Evolutionary conservation across 2,888 invertebrate genomes (phyloP).

Genomic region (Conus canariensis): DNA sequence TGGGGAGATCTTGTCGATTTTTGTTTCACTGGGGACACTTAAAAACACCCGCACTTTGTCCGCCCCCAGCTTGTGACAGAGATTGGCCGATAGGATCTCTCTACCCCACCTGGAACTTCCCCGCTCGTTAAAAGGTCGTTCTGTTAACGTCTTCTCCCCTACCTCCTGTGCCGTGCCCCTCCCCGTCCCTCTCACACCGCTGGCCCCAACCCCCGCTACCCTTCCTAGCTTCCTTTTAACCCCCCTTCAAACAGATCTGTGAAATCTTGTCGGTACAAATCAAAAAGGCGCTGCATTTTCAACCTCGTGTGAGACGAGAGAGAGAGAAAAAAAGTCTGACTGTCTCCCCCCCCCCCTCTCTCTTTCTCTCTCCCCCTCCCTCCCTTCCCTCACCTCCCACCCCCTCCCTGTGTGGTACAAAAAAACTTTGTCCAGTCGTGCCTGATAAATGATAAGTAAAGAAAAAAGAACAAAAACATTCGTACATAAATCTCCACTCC

Average conservation of each 20-base stretch:
- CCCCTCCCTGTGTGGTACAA: no score
- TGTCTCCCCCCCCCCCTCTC: no score
- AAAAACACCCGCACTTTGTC: neutral
- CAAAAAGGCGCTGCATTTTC: neutral
- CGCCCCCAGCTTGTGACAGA: neutral
- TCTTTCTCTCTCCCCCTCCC: no score
- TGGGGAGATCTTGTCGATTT: slow-evolving; percentile 1
- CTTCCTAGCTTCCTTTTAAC: neutral
- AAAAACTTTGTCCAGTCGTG: no score
- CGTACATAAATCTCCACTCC: no score
- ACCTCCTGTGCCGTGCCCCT: neutral
- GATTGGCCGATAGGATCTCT: neutral
- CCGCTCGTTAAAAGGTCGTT: slow-evolving; percentile 17
- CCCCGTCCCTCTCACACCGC: neutral
- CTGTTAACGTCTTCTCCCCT: neutral
- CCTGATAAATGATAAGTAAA: no score
- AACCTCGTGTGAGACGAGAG: no score
- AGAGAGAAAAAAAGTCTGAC: no score
- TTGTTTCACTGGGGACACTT: slow-evolving; percentile 8
- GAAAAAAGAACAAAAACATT: no score
- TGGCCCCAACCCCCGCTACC: neutral
- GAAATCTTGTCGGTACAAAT: slow-evolving; percentile 17
- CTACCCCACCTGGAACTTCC: neutral
- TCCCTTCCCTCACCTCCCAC: no score
- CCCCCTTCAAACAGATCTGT: neutral